Base-by-base conservation (phyloP, 2,888 invertebrate genomes). In the Phaedon cochleariae region DNA sequence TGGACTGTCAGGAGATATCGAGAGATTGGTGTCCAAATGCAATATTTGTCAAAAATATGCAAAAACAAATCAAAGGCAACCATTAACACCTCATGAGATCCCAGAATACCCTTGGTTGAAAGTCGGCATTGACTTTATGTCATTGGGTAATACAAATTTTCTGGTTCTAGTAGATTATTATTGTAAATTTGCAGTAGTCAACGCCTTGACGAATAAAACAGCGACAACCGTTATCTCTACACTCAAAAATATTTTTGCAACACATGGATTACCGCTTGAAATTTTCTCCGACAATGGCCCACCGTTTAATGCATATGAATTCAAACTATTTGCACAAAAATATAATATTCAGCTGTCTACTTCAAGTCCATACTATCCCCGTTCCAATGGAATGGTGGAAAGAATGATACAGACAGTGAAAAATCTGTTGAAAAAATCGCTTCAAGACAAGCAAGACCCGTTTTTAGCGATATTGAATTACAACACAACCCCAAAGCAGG, bases 401-500 rank as follows among this genome's bases (percentile, higher is more conserved):
- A 5, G 9, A 34, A 34, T 10, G 9, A 34, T 48, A 9, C 48
- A 48, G n/a, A 48, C 20, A 1, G 21, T 48, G 9, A 48, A n/a
- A 18, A n/a, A 12, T n/a, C 12, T 48, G 48, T 48, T 48, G 21
- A 48, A 4, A 48, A 48, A 48, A 48, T 4, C 48, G 2, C 12
- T 9, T 21, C 6, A 48, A 20, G 15, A 48, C n/a, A 48, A 48
- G 7, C 48, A 48, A 15, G 48, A 48, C n/a, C 48, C 48, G 1
- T 59, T 62, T 22, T 55, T 62, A n/a, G 37, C 12, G 21, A 15
- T 7, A 21, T n/a, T 41, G 6, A 41, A 57, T 6, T 58, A 58
- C 41, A 45, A 52, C 29, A 29, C 20, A 1, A 18, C 15, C 7
- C 9, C n/a, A 21, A 48, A 48, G 10, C 2, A n/a, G 21, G 48